Conservation (phyloP, 2,888 invertebrate species). For the Cataglyphis rosenhaueri region DNA sequence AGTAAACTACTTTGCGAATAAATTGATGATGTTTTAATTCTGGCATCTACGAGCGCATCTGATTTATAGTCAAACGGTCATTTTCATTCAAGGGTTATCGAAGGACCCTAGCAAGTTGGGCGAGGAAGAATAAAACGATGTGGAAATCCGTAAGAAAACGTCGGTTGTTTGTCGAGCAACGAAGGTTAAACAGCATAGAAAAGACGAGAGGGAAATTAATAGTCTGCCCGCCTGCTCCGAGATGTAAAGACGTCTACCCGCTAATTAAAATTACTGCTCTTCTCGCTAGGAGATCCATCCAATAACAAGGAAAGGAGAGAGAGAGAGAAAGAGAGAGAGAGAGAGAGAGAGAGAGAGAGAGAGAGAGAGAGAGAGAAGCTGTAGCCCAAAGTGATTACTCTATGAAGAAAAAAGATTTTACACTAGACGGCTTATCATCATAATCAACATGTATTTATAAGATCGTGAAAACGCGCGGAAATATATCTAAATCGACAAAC, state of each 20-base stretch:
- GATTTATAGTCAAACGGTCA: conserved; percentile 37
- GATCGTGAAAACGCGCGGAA: conserved; percentile 1
- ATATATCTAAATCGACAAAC: not conserved
- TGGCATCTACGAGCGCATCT: not conserved
- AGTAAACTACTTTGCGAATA: conserved; percentile 22
- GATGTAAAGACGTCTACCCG: conserved; percentile 71
- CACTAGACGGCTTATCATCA: conserved; percentile 22
- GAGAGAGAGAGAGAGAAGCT: not conserved
- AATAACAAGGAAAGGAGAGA: conserved; percentile 53
- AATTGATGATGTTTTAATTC: conserved; percentile 19
- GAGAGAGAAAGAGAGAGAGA: not conserved
- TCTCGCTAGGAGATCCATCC: conserved; percentile 53
- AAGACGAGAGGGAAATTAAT: conserved; percentile 68
- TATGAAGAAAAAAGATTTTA: conserved; percentile 62
- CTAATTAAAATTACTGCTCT: conserved; percentile 74
- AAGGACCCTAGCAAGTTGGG: not conserved
- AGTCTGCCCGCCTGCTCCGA: conserved; percentile 61
- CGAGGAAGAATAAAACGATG: conserved; percentile 13
- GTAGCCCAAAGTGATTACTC: conserved; percentile 68
- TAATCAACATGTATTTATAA: conserved; percentile 48
- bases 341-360: not conserved
- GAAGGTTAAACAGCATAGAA: conserved; percentile 65
- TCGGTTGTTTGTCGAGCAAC: conserved; percentile 65
- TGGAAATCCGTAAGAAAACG: conserved; percentile 38
- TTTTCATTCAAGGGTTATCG: conserved; percentile 30